Base-by-base conservation (phyloP, 2,888 invertebrate genomes). In the Timema cristinae region DNA sequence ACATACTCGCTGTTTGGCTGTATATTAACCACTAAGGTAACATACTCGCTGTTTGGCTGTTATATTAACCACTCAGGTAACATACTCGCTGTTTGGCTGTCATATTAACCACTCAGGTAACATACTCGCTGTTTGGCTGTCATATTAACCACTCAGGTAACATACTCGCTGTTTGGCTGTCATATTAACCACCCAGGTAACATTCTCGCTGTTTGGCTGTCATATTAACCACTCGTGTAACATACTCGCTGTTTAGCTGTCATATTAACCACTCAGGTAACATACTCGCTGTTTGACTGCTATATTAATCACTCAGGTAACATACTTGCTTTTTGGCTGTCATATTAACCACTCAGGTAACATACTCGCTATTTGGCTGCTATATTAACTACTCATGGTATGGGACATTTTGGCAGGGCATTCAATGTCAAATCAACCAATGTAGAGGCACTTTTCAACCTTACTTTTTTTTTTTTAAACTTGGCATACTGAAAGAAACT, bases 51-150 rank as follows among this genome's bases (percentile, higher is more conserved):
- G 32, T 32, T 32, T 32, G 32, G 32, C 32, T 32, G 32, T 32
- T 32, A 32, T 32, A 4, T 32, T 32, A 32, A 32, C 32, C 32
- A 32, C 32, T 49, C 70, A 66, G 74, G 75, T 72, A 66, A 32
- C 8, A 51, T 69, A 51, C 32, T 32, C 32, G 32, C 32, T 32
- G 32, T 32, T 32, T 32, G 32, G 32, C 32, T 32, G 32, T 32
- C 4, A 32, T 32, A 4, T 32, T 32, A 32, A 32, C 32, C 32
- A 32, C 32, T 49, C 70, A 66, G 74, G 75, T 72, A 66, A 32
- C 8, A 51, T 69, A 51, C 32, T 32, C 32, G 32, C 32, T 32
- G 32, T 32, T 32, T 32, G 32, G 32, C 32, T 32, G 32, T 32
- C 4, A 32, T 32, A 4, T 32, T 32, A 32, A 32, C 32, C 32